Evolutionary conservation across 2,888 invertebrate species (phyloP).

Genomic region (Mechanitis messenoides): DNA sequence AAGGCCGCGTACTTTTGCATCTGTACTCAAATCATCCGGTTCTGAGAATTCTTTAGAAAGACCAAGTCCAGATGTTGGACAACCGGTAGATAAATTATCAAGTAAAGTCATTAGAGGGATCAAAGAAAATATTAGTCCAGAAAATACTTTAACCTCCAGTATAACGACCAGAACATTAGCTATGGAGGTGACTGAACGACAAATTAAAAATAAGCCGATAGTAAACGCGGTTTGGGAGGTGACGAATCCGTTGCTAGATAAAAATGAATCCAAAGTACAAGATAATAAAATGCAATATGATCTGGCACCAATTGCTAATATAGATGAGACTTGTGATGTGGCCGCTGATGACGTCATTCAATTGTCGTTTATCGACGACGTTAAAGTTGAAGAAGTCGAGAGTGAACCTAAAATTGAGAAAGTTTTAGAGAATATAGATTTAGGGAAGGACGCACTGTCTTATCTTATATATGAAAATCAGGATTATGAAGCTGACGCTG

Average conservation of each 20-base stretch:
- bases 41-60: conserved; percentile 65
- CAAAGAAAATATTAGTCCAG: conserved; percentile 80
- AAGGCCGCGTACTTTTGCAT: conserved; percentile 63
- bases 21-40: conserved; percentile 63
- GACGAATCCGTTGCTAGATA: conserved; percentile 35
- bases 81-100: conserved; percentile 69
- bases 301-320: conserved; percentile 64
- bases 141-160: conserved; percentile 73
- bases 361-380: conserved; percentile 54
- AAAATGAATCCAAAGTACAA: conserved; percentile 44
- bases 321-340: conserved; percentile 61
- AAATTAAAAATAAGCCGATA: conserved; percentile 45
- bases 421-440: conserved; percentile 48
- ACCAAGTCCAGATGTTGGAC: conserved; percentile 60
- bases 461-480: conserved; percentile 58
- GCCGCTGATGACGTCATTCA: conserved; percentile 43
- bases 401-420: conserved; percentile 29
- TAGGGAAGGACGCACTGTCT: conserved; percentile 65
- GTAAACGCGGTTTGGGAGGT: conserved; percentile 47
- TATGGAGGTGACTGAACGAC: conserved; percentile 51
- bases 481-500: conserved; percentile 41
- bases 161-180: conserved; percentile 61
- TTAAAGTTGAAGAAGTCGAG: conserved; percentile 41
- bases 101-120: conserved; percentile 76
- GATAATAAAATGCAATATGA: conserved; percentile 46